These are phyloP conservation scores for Hystrix cristata DNA, from an alignment of 2,113 vertebrate genomes.

Conservation along the genomic window DNA sequence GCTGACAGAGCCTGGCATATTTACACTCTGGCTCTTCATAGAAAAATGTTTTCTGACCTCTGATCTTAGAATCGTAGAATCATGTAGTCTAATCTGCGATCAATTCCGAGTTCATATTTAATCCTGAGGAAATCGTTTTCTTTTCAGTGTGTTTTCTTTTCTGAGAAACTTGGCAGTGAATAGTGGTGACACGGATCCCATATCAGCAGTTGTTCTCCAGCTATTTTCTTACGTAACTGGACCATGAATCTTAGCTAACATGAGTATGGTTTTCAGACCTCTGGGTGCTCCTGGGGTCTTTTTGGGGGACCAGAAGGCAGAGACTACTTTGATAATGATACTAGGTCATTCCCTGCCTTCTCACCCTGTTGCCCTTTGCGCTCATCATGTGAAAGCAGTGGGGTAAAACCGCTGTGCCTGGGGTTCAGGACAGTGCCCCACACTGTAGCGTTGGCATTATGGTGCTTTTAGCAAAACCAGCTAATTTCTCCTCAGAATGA, in stretches of 20 bases:
- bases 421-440: not conserved
- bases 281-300: not conserved
- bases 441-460: not conserved
- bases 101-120: not conserved
- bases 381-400: not conserved
- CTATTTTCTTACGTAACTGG: not conserved
- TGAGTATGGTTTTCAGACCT: not conserved
- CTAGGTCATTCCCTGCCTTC: not conserved
- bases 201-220: not conserved
- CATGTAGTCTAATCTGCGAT: not conserved
- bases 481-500: not conserved
- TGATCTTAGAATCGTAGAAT: not conserved
- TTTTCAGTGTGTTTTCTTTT: not conserved
- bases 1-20: not conserved
- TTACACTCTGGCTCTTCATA: not conserved
- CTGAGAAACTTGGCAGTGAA: not conserved
- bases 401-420: not conserved
- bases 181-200: not conserved
- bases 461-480: not conserved
- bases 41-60: not conserved
- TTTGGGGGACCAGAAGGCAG: not conserved
- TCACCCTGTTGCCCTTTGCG: not conserved
- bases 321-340: not conserved
- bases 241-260: not conserved
- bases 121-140: not conserved